Percentiles rank a stretch among this genome's conserved stretches.
Evolutionary conservation across 2,888 invertebrate genomes (phyloP).

Genomic region (Macaria liturata): DNA sequence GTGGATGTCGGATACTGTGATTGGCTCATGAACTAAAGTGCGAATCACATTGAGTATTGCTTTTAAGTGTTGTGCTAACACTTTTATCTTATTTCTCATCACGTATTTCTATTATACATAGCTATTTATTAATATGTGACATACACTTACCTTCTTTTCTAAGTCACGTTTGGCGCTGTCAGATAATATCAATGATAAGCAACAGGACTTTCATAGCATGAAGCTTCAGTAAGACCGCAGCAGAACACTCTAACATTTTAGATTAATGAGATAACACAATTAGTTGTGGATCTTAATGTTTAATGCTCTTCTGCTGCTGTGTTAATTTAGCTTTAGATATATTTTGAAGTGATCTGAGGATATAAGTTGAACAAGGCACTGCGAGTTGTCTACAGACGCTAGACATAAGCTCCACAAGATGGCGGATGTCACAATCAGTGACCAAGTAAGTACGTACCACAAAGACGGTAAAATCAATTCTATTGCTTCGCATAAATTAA

Average conservation of each 20-base stretch:
- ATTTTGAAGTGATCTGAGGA: constrained; percentile 10
- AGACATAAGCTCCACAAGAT: constrained; percentile 42
- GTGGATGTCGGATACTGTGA: no score
- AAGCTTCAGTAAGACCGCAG: constrained; percentile 45
- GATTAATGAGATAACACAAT: constrained; percentile 23
- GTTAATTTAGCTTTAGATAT: constrained; percentile 28
- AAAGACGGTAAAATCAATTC: constrained; percentile 42
- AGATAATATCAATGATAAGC: constrained; percentile 32
- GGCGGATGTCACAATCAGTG: constrained; percentile 43
- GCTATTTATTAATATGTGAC: constrained; percentile 37
- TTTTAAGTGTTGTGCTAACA: no score
- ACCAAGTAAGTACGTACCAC: constrained; percentile 63
- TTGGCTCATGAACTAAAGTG: no score
- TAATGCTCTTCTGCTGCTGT: constrained; percentile 32
- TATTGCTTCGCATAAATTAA: constrained; percentile 39
- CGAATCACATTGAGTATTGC: no score
- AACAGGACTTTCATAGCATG: constrained; percentile 37
- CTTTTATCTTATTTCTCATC: constrained; percentile 12
- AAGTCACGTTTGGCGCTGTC: constrained; percentile 60
- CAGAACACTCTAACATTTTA: constrained; percentile 32
- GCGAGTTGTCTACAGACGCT: constrained; percentile 16
- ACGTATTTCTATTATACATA: constrained; percentile 1
- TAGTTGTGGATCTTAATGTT: constrained; percentile 17
- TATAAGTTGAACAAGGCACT: constrained; percentile 7
- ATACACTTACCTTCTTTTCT: constrained; percentile 30